Evolutionary conservation across 2,797 vertebrate genomes (phyloP), one percentile per base, ranked within the genome.

Genomic region (Threskiornis aethiopicus): DNA sequence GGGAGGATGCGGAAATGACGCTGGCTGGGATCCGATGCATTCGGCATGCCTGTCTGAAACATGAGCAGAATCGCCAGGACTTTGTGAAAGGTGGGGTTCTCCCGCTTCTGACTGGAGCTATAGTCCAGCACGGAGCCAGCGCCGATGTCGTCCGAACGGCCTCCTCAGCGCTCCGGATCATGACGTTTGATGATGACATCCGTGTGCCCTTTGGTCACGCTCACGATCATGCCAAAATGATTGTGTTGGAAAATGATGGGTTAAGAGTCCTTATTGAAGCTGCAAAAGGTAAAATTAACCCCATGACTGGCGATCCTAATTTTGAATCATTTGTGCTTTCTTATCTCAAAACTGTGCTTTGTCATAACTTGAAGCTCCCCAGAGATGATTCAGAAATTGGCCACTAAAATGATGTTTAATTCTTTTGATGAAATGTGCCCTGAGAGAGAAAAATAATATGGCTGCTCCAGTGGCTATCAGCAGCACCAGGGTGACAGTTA

Each of bases 141-240:
- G 97, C 98, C 0, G 98, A 98, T 0, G 90, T 99, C 6, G 98
- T 99, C 31, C 98, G 98, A 37, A 98, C 98, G 39, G 99, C 98
- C 3, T 98, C 98, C 33, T 92, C 93, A 0, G 97, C 99, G 2
- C 98, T 99, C 28, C 97, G 99, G 39, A 28, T 99, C 94, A 99
- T 99, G 99, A 99, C 99, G 2, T 99, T 99, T 12, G 99, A 99
- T 0, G 99, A 99, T 7, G 99, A 99, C 75, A 98, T 99, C 93
- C 98, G 99, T 0, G 99, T 99, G 84, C 98, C 99, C 17, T 99
- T 99, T 13, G 99, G 99, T 7, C 98, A 99, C 0, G 99, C 99
- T 37, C 99, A 99, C 0, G 99, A 99, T 65, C 99, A 99, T 0
- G 99, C 99, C 67, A 99, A 98, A 97, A 99, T 98, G 97, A 99